Base-by-base conservation (phyloP, 2,797 vertebrate genomes). In the Calcarius lapponicus region DNA sequence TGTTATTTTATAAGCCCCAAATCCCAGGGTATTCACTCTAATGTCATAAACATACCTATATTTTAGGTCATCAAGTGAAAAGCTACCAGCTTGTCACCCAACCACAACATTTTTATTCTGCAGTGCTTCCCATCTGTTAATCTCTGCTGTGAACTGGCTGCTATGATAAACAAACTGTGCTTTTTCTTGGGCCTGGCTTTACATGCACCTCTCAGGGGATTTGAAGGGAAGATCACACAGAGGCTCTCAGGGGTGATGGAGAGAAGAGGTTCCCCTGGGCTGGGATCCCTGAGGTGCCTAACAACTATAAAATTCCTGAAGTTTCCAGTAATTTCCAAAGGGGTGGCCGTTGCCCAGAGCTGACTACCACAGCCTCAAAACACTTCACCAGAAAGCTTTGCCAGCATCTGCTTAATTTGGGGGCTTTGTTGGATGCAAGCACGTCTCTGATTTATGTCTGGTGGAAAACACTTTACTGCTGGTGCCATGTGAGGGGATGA, bases 131-230 rank as follows among this genome's bases (percentile, higher is more conserved):
- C 82, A 79, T 86, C 73, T 94, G 62, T 70, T 86, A 93, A 60
- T 90, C 75, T 88, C 40, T 88, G 38, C 42, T 91, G 84, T 72
- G 87, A 92, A 19, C 51, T 65, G 70, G 32, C 62, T 88, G 66
- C 48, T 88, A 16, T 31, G 40, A 70, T 66, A 91, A 93, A 76
- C 50, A 94, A 88, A 74, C 36, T 38, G 58, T 82, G 65, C 43
- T 22, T 90, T 93, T 93, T 34, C 58, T 75, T 90, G 69, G 50
- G 76, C 58, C n/a, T 90, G 76, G 65, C 18, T 92, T 90, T 45
- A 54, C 88, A 50, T 74, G n/a, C 34, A 80, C 10, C 17, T 92
- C 57, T 25, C 47, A 50, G 11, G 18, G 56, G 53, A 53, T 82
- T 6, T 56, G 75, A 67, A 83, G 50, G 80, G 45, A 71, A 15